Base-by-base conservation (phyloP, 2,888 invertebrate genomes). In the Leptogaster cylindrica region DNA sequence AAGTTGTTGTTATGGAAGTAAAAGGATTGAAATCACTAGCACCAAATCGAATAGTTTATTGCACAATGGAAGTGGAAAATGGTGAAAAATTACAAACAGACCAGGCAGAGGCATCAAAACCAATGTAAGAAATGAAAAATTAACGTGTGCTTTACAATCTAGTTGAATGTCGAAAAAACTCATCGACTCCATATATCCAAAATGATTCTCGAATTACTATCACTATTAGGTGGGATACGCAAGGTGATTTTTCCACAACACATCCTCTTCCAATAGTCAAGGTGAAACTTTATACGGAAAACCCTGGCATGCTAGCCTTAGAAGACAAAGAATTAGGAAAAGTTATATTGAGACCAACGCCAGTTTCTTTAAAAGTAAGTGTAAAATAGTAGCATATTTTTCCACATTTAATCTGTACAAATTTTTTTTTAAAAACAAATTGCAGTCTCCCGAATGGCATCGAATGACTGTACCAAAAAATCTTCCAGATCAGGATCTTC, bases 61-160 rank as follows among this genome's bases (percentile, higher is more conserved):
- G 99, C 82, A 99, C 98, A 18, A 99, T 99, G 99, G 99, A 99
- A 83, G 97, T 99, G 33, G 99, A 99, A 82, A 97, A 96, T 70
- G 97, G 97, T 46, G 97, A 97, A 78, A 99, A 99, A 81, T 85
- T 99, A 70, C 98, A 99, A 83, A 99, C 99, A 2, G 99, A 98
- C 83, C 98, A 98, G 83, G 98, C 98, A 0, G 98, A 99, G 83
- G 98, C 98, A 20, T 96, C 97, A 2, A 98, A 97, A 82, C 98
- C 99, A 61, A 94, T 95, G 95, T 91, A 79, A 86, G 87, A 83
- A 14, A 65, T 55, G 46, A 50, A 41, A 48, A 31, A 39, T 55
- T 39, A 14, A 68, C 23, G 14, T 25, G 44, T 16, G 23, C 63
- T 51, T 1, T 61, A 7, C 51, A 65, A 8, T 5, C 10, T 44